Evolutionary conservation across 2,888 invertebrate species (phyloP).

Genomic region (Brenthis daphne): DNA sequence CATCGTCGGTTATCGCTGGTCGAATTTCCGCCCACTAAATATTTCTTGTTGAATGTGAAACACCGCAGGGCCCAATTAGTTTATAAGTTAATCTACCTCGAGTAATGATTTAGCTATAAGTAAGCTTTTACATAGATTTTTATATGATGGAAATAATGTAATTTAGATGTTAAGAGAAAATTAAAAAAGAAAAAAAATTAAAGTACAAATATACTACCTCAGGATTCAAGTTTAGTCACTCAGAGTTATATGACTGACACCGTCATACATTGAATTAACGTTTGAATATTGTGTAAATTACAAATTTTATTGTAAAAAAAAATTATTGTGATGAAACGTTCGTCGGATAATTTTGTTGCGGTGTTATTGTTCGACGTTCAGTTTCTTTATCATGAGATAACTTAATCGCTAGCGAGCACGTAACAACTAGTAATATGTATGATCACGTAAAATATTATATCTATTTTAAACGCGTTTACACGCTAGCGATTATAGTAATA

Average conservation of each 20-base stretch:
- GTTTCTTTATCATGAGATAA: slow-evolving; percentile 16
- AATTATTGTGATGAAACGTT: slow-evolving; percentile 44
- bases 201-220: slow-evolving; percentile 83
- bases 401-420: not conserved
- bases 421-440: too few relatives aligned
- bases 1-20: slow-evolving; percentile 31
- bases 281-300: slow-evolving; percentile 46
- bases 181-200: slow-evolving; percentile 66
- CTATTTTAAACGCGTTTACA: not conserved
- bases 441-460: too few relatives aligned
- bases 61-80: slow-evolving; percentile 62
- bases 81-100: slow-evolving; percentile 81
- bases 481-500: not conserved
- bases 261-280: slow-evolving; percentile 47
- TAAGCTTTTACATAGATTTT: slow-evolving; percentile 79
- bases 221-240: slow-evolving; percentile 72
- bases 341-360: slow-evolving; percentile 45
- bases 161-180: slow-evolving; percentile 66
- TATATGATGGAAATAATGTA: slow-evolving; percentile 77
- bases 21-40: slow-evolving; percentile 4
- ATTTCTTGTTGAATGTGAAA: slow-evolving; percentile 50
- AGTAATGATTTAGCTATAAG: slow-evolving; percentile 72
- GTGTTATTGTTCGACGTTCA: slow-evolving; percentile 42
- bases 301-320: slow-evolving; percentile 43
- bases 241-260: slow-evolving; percentile 54